Conservation (phyloP, 1,140 invertebrate species). For the Phenacoccus solenopsis region DNA sequence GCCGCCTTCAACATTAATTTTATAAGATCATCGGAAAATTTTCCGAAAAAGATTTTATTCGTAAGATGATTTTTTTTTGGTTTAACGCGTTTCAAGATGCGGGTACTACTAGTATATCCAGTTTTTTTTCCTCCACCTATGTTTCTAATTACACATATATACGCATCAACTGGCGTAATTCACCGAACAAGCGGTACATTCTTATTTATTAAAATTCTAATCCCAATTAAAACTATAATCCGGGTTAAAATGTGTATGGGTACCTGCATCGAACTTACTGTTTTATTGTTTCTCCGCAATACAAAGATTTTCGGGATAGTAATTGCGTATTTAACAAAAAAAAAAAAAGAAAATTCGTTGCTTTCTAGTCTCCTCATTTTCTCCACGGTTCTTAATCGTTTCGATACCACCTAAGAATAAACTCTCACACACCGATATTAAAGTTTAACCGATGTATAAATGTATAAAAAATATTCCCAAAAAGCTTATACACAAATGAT, state of each 20-base stretch:
- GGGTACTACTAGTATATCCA: background rate
- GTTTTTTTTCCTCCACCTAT: background rate
- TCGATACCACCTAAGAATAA: too few relatives aligned
- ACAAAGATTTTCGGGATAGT: too few relatives aligned
- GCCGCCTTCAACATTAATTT: too few relatives aligned
- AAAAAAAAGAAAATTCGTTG: too few relatives aligned
- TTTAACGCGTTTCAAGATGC: background rate
- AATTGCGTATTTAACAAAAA: too few relatives aligned
- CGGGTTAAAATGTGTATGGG: slow-evolving; percentile 1
- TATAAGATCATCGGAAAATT: background rate
- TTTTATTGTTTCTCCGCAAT: too few relatives aligned
- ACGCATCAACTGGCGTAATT: background rate
- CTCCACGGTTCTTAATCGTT: too few relatives aligned
- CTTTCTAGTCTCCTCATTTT: too few relatives aligned
- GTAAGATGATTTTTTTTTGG: background rate
- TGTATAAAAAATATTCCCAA: too few relatives aligned
- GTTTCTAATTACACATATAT: background rate
- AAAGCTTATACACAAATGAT: too few relatives aligned
- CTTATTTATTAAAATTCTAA: background rate
- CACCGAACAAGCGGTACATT: background rate
- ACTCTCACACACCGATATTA: too few relatives aligned
- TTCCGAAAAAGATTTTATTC: background rate
- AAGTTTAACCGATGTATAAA: too few relatives aligned
- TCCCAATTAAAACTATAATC: background rate
- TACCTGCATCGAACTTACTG: background rate